Conservation (phyloP, 64 coral and sea anemone species). For the Astreopora myriophthalma region DNA sequence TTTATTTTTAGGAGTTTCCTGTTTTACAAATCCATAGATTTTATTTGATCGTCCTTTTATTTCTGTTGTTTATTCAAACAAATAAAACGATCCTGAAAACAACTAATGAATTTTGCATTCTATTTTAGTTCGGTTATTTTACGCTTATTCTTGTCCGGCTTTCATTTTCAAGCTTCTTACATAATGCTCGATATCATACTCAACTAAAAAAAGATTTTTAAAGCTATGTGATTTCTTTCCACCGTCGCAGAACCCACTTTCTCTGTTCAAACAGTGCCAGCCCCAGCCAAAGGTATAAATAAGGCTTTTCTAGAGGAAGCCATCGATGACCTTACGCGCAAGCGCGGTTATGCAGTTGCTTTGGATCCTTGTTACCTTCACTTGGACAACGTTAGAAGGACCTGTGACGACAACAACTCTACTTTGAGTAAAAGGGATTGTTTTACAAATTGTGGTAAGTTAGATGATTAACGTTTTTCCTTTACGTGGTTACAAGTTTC, state of each 20-base stretch:
- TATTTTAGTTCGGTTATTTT: too few species aligned
- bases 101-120: too few species aligned
- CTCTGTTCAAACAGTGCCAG: not conserved
- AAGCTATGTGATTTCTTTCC: not conserved
- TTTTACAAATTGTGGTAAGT: not conserved
- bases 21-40: too few species aligned
- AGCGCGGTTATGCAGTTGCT: not conserved
- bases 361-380: not conserved
- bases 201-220: not conserved
- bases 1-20: too few species aligned
- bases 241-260: not conserved
- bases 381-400: not conserved
- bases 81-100: too few species aligned
- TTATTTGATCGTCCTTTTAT: too few species aligned
- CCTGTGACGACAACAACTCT: conserved; percentile 3
- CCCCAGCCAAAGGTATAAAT: not conserved
- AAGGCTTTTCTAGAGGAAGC: not conserved
- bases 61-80: too few species aligned
- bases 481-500: too few species aligned
- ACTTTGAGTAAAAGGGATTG: conserved; percentile 11
- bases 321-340: not conserved
- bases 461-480: not conserved
- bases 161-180: too few species aligned
- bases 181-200: too few species aligned
- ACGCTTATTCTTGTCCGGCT: too few species aligned